Percentiles rank a stretch among this genome's conserved stretches.
Evolutionary conservation across 2,113 vertebrate species (phyloP).

Genomic region (Laticauda laticaudata): DNA sequence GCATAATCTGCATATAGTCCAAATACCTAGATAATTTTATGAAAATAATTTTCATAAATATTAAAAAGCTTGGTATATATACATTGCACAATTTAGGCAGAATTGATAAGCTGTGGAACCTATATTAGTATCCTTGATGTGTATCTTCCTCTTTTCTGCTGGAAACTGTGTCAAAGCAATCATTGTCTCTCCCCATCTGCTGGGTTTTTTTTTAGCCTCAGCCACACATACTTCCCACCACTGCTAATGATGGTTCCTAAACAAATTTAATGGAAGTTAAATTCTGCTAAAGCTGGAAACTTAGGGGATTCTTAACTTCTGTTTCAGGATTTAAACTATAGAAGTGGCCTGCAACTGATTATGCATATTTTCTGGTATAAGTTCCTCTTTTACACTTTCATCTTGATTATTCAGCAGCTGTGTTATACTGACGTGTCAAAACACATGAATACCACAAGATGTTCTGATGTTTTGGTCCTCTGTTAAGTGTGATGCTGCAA

Average conservation of each 20-base stretch:
- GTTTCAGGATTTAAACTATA: background rate
- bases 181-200: background rate
- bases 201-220: background rate
- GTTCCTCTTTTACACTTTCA: background rate
- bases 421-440: background rate
- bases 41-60: background rate
- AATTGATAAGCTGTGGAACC: background rate
- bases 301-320: background rate
- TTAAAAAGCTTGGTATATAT: background rate
- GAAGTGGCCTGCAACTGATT: background rate
- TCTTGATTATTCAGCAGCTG: background rate
- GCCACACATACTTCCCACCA: background rate
- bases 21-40: background rate
- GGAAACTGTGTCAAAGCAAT: background rate
- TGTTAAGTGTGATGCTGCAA: background rate
- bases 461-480: background rate
- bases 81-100: background rate
- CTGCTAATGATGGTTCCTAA: background rate
- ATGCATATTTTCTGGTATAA: background rate
- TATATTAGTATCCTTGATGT: background rate
- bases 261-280: background rate
- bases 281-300: background rate
- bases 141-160: background rate
- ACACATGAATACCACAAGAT: background rate
- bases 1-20: background rate